Percentiles rank a stretch among this genome's conserved stretches.
phyloP scores from a whole-genome alignment of 2,797 vertebrate genomes.

The Threskiornis aethiopicus region DNA sequence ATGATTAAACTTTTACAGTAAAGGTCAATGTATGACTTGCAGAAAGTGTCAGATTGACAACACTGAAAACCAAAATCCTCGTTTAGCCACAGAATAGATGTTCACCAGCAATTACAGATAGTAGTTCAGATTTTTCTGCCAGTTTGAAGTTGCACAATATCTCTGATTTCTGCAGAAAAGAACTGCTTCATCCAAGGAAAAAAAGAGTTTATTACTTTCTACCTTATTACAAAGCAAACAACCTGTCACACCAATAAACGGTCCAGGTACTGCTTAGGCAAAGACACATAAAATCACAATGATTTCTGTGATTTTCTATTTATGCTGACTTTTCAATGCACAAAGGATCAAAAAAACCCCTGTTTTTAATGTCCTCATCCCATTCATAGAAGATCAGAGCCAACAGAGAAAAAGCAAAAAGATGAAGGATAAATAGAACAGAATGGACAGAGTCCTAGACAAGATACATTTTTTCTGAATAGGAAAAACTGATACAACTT shows the following conservation, averaged over 20 bases:
- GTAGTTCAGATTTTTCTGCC: neutral
- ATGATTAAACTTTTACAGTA: neutral
- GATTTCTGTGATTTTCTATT: neutral
- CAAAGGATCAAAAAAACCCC: neutral
- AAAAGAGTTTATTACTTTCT: neutral
- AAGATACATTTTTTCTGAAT: neutral
- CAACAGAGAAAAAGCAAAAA: neutral
- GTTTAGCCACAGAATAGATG: neutral
- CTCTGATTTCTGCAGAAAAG: neutral
- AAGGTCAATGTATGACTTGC: neutral
- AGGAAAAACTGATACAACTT: neutral
- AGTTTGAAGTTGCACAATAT: neutral
- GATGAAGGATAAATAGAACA: neutral
- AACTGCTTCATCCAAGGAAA: neutral
- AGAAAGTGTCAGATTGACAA: neutral
- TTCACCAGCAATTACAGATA: neutral
- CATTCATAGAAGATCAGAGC: neutral
- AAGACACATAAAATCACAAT: neutral
- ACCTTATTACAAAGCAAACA: neutral
- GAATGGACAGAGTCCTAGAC: neutral
- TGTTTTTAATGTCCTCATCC: neutral
- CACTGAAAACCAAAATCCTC: neutral
- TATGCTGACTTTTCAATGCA: neutral
- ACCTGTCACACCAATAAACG: neutral
- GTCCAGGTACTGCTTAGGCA: neutral